Conservation (phyloP, 2,797 vertebrate species). For the Sphenodon punctatus region DNA sequence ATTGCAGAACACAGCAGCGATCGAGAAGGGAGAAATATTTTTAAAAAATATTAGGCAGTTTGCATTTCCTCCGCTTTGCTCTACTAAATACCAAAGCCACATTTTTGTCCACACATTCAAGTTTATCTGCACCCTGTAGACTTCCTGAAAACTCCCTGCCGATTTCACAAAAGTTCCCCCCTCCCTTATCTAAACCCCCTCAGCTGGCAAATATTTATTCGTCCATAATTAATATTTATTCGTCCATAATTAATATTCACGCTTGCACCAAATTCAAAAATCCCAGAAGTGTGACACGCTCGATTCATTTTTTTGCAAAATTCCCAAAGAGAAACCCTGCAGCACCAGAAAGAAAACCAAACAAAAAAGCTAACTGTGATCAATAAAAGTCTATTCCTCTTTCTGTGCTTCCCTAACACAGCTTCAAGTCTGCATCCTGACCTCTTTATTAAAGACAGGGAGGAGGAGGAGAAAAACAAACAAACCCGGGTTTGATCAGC, state of each 20-base stretch:
- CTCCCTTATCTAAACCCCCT: neutral
- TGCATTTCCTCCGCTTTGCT: conserved; percentile 35
- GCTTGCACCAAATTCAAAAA: neutral
- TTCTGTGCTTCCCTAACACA: neutral
- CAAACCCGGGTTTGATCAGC: neutral
- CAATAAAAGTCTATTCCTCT: neutral
- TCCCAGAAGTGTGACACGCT: neutral
- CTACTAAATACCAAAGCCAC: neutral
- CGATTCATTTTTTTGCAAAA: neutral
- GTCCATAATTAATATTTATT: neutral
- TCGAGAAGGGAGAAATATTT: too few species aligned
- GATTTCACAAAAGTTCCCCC: neutral
- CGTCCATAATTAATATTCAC: neutral
- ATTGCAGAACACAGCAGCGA: conserved; percentile 63
- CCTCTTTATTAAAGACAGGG: neutral
- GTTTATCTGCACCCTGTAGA: too few species aligned
- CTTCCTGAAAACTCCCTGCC: too few species aligned
- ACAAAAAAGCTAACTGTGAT: neutral
- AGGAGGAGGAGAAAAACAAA: neutral
- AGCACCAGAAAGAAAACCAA: neutral
- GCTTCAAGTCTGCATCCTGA: neutral
- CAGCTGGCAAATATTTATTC: too few species aligned
- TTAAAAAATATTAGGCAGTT: conserved; percentile 21
- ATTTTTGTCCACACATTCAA: neutral
- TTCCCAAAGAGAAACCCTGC: too few species aligned